Conservation (phyloP, 2,113 vertebrate species). For the Neodon shergylaensis region DNA sequence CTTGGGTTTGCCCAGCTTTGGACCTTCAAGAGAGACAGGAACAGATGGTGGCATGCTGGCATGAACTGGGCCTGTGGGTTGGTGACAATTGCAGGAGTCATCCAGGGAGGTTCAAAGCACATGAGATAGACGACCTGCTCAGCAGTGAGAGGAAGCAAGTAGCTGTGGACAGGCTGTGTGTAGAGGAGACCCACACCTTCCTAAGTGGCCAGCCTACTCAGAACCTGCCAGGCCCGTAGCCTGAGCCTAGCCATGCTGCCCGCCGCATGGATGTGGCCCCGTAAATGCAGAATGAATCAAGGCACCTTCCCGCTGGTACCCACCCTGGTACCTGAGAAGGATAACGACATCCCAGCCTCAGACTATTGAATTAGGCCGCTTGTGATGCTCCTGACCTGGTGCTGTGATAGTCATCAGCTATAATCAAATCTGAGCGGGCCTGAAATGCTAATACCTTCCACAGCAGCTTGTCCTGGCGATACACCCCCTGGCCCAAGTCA, state of each 20-base stretch:
- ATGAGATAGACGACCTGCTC: accelerated
- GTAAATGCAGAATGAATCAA: constrained; percentile 50
- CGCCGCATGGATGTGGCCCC: constrained; percentile 21
- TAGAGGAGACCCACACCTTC: constrained; percentile 13
- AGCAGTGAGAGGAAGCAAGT: background rate
- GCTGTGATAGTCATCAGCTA: constrained; percentile 87
- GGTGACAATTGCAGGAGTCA: accelerated
- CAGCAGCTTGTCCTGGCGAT: constrained; percentile 44
- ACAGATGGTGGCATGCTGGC: accelerated
- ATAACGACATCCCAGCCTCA: constrained; percentile 79
- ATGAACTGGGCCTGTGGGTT: accelerated
- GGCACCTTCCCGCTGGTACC: constrained; percentile 39
- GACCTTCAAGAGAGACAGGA: background rate
- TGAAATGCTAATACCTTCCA: constrained; percentile 80
- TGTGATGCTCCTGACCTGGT: constrained; percentile 87
- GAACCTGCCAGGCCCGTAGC: constrained; percentile 6
- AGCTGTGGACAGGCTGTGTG: background rate
- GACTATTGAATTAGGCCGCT: constrained; percentile 82
- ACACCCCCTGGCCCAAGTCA: background rate
- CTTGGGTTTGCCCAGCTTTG: accelerated
- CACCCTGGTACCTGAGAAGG: constrained; percentile 81
- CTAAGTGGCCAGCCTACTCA: constrained; percentile 39
- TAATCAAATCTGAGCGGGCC: constrained; percentile 89
- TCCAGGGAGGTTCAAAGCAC: background rate
- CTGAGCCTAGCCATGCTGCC: constrained; percentile 55